Evolutionary conservation across 2,888 invertebrate genomes (phyloP), one percentile per base, ranked within the genome.

Genomic region (Galerucella pusilla): DNA sequence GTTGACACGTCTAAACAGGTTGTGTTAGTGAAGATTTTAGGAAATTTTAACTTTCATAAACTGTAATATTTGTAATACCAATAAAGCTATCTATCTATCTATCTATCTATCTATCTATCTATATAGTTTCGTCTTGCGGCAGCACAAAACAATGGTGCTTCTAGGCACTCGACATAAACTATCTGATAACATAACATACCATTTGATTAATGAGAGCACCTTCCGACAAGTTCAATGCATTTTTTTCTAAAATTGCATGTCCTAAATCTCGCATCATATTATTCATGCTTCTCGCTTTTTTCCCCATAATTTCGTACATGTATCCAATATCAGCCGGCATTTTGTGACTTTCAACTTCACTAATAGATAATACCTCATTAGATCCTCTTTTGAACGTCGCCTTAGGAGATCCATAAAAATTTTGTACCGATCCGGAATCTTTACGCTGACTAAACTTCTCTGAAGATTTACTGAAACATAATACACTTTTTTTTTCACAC

Each of bases 221-320:
- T 59, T 80, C 75, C 28, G 77, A 77, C 2, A 78, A 61, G 57
- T 86, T 85, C 46, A 90, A 77, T 20, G 80, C 78, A 78, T 86
- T 79, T 54, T 83, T 84, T n/a, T 84, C 79, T 6, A 84, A 74
- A 70, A 88, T 85, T 42, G 81, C 81, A 42, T 81, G 77, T 35
- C 85, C 86, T 25, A 88, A 79, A 67, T 84, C 82, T 25, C 87
- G 84, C 2, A 88, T 86, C 77, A 88, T 85, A 61, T 87, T 85
- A 81, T 89, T 87, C 67, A 90, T 78, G 65, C 87, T 84, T 46
- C 81, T 81, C n/a, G 88, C 87, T 80, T 88, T 88, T 45, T 87
- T 88, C 10, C 87, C 80, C 64, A 89, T 81, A 69, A 89, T 88
- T 83, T 90, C 90, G 81, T 89, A 90, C 91, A 91, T 91, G 82